Conservation (phyloP, 2,888 invertebrate genomes). For the Steinernema carpocapsae region DNA sequence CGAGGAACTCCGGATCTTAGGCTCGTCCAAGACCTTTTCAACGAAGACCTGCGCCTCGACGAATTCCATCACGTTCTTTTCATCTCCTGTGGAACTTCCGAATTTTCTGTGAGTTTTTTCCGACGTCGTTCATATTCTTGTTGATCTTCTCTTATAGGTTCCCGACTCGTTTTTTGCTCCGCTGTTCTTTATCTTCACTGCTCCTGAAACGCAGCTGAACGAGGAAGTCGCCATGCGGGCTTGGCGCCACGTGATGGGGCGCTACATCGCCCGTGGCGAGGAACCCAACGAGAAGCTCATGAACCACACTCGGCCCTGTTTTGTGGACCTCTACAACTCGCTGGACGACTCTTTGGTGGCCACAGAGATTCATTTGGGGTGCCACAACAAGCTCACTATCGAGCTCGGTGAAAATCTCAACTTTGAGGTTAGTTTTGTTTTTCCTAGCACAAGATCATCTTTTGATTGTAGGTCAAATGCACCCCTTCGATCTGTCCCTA, state of each 20-base stretch:
- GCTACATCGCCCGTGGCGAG: neutral
- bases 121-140: neutral
- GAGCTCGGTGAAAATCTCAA: neutral
- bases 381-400: neutral
- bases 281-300: neutral
- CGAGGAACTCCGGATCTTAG: neutral
- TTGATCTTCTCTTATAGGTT: neutral
- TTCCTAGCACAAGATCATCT: too few species aligned
- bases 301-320: neutral
- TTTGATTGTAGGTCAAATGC: neutral
- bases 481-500: neutral
- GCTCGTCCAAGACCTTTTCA: neutral
- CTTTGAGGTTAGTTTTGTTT: neutral
- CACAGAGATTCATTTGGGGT: neutral
- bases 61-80: neutral
- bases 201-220: neutral
- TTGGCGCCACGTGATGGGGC: neutral
- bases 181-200: slow-evolving; percentile 1
- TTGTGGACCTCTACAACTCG: neutral
- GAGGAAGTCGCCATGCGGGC: neutral
- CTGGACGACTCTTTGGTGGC: neutral
- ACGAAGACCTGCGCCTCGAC: neutral
- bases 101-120: neutral
- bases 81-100: neutral
- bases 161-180: neutral